Percentiles rank a stretch among this genome's conserved stretches.
Conservation (phyloP, 2,113 vertebrate genomes). For the Corydoras maculifer region DNA sequence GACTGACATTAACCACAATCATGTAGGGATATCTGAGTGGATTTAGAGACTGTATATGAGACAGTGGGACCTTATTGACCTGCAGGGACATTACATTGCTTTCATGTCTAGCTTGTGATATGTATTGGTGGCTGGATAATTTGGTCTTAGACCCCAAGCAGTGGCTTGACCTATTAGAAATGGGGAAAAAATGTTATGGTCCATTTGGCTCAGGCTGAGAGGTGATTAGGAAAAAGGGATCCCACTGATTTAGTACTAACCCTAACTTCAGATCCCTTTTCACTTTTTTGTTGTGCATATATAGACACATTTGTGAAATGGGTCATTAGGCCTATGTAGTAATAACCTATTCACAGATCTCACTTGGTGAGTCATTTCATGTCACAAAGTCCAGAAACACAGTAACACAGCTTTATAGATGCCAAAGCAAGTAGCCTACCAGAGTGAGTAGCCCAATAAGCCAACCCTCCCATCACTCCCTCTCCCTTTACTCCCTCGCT, state of each 20-base stretch:
- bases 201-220: constrained; percentile 19
- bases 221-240: constrained; percentile 27
- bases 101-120: neutral
- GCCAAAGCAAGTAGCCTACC: neutral
- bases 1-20: constrained; percentile 4
- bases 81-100: neutral
- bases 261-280: neutral
- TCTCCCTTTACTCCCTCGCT: constrained; percentile 7
- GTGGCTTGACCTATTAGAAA: constrained; percentile 20
- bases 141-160: constrained; percentile 3
- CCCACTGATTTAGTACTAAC: constrained; percentile 10
- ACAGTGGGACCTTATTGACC: neutral
- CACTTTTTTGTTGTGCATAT: constrained; percentile 11
- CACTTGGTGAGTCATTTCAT: constrained; percentile 31
- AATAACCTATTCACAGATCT: neutral
- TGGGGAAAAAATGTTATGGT: constrained; percentile 19
- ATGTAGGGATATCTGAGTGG: neutral
- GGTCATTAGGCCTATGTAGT: constrained; percentile 13
- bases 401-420: no score
- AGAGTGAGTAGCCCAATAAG: neutral
- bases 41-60: neutral
- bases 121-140: neutral
- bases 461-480: neutral
- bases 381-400: constrained; percentile 1
- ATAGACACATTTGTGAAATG: constrained; percentile 18